Conservation (phyloP, 1,140 invertebrate genomes). For the Drosophila lini region DNA sequence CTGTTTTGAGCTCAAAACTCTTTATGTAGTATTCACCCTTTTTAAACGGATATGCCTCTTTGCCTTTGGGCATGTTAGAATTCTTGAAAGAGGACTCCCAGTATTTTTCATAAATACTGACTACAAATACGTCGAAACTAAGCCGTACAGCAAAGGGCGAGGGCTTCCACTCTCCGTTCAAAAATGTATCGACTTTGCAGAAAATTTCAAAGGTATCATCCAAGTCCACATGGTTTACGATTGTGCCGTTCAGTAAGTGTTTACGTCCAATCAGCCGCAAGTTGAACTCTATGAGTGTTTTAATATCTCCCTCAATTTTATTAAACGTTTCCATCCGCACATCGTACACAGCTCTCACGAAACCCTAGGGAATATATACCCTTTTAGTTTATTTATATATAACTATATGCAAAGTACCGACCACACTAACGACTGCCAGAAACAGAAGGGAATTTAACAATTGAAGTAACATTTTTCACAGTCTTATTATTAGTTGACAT, state of each 20-base stretch:
- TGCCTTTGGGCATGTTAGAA: not conserved
- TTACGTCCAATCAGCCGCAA: not conserved
- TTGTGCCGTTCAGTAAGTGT: not conserved
- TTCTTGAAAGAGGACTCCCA: not conserved
- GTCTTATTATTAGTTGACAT: not conserved
- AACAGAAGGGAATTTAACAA: not conserved
- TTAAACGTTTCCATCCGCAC: not conserved
- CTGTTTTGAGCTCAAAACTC: rapidly evolving
- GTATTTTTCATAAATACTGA: not conserved
- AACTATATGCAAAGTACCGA: not conserved
- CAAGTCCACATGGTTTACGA: not conserved
- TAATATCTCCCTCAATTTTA: not conserved
- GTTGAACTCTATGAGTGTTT: not conserved
- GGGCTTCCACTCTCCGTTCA: not conserved
- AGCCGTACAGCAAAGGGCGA: not conserved
- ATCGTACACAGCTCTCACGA: not conserved
- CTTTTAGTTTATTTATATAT: not conserved
- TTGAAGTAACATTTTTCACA: not conserved
- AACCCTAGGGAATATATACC: not conserved
- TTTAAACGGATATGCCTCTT: not conserved
- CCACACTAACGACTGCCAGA: not conserved
- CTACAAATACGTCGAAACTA: not conserved
- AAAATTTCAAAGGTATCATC: not conserved
- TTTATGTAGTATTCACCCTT: not conserved
- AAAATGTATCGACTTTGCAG: rapidly evolving